These are phyloP conservation scores for Cyclargus thomasi DNA, from an alignment of 1,140 invertebrate species.

Conservation along the genomic window DNA sequence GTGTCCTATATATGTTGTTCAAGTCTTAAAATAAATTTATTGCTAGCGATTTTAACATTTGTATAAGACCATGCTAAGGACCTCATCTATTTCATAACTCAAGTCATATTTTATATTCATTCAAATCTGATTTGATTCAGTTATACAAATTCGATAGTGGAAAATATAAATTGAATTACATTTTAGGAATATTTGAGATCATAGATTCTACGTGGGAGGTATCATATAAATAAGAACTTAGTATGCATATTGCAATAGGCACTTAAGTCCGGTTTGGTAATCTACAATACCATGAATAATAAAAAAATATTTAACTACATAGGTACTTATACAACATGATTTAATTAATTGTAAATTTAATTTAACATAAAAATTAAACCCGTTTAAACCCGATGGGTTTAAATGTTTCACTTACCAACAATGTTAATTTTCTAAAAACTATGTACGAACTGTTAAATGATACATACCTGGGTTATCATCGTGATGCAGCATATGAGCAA, in stretches of 20 bases:
- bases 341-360: no score
- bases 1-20: background rate
- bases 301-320: no score
- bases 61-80: background rate
- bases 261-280: background rate
- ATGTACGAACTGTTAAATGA: background rate
- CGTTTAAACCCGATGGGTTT: no score
- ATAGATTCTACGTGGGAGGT: background rate
- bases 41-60: background rate
- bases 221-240: background rate
- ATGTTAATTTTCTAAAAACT: no score
- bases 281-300: no score
- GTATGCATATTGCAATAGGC: background rate
- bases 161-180: background rate
- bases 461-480: constrained; percentile 84
- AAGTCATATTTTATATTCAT: background rate
- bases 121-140: background rate
- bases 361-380: no score
- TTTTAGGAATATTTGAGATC: background rate
- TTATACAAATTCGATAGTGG: background rate
- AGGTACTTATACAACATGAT: no score
- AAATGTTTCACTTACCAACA: no score
- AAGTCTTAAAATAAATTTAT: background rate
- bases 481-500: constrained; percentile 82
- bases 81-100: no score